These are phyloP conservation scores for Pelagia noctiluca DNA, from an alignment of 30 jellyfish, hydroid and myxozoan species.

Conservation along the genomic window DNA sequence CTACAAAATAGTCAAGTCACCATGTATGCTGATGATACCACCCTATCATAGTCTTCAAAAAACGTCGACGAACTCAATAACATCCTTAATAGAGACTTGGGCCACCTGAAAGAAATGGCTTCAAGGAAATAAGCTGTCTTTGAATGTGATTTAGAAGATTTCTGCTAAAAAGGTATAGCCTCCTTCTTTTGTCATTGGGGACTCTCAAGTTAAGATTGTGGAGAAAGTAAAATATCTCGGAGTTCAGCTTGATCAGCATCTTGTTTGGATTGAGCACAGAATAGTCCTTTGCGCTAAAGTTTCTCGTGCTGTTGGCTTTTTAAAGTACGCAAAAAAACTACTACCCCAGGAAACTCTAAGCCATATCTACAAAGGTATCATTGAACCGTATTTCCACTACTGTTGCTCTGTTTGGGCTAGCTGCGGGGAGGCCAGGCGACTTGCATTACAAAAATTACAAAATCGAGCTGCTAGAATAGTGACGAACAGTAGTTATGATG, in stretches of 20 bases:
- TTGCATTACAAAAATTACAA: constrained; percentile 13
- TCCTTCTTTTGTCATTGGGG: no score
- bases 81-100: background rate
- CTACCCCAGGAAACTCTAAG: constrained; percentile 8
- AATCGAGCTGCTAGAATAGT: constrained; percentile 13
- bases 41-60: constrained; percentile 11
- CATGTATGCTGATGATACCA: constrained; percentile 52
- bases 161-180: no score
- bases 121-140: no score
- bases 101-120: no score
- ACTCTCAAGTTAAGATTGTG: no score
- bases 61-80: no score
- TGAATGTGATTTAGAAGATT: no score
- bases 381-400: constrained; percentile 47
- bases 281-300: constrained; percentile 10
- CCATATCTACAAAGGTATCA: constrained; percentile 22
- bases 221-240: constrained; percentile 27
- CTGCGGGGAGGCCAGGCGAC: constrained; percentile 11
- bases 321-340: constrained; percentile 17
- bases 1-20: constrained; percentile 21
- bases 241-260: constrained; percentile 14
- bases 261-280: constrained; percentile 25
- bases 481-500: constrained; percentile 4
- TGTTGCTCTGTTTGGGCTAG: constrained; percentile 71
- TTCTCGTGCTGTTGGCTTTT: constrained; percentile 26